phyloP scores from a whole-genome alignment of 2,797 vertebrate genomes.

The Tamandua tetradactyla region DNA sequence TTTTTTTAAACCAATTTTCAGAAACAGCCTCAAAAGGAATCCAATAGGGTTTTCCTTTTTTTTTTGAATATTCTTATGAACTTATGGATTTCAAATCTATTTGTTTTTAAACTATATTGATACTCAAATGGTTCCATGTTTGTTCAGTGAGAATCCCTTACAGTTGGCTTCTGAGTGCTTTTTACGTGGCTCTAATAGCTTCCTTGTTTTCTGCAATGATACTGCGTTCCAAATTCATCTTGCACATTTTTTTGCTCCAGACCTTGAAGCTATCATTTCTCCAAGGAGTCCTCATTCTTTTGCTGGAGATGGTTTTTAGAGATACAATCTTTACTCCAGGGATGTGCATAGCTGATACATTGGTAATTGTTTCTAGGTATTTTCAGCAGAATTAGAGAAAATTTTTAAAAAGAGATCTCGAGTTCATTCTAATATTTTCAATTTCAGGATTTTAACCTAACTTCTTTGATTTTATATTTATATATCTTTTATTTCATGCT shows the following conservation, averaged over 20 bases:
- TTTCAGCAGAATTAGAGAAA: background rate
- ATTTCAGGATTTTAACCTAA: background rate
- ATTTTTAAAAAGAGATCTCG: background rate
- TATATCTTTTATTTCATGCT: constrained; percentile 3
- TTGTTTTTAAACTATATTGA: constrained; percentile 31
- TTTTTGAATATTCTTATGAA: background rate
- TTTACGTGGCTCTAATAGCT: background rate
- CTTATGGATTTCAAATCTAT: background rate
- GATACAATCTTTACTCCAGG: background rate
- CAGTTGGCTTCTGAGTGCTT: background rate
- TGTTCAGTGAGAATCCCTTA: background rate
- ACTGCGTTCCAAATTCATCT: background rate
- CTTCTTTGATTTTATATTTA: constrained; percentile 8
- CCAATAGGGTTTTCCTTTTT: background rate
- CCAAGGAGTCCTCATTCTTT: background rate
- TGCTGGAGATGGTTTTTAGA: constrained; percentile 5
- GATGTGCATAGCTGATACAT: background rate
- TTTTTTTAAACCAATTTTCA: constrained; percentile 26
- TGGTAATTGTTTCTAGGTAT: background rate
- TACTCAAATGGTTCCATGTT: background rate
- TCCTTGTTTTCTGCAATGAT: background rate
- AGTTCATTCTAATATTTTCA: constrained; percentile 12
- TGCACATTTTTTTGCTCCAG: background rate
- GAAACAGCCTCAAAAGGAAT: background rate
- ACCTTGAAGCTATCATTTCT: background rate